Base-by-base conservation (phyloP, 2,888 invertebrate species). In the Lepidocyrtinus sp. region DNA sequence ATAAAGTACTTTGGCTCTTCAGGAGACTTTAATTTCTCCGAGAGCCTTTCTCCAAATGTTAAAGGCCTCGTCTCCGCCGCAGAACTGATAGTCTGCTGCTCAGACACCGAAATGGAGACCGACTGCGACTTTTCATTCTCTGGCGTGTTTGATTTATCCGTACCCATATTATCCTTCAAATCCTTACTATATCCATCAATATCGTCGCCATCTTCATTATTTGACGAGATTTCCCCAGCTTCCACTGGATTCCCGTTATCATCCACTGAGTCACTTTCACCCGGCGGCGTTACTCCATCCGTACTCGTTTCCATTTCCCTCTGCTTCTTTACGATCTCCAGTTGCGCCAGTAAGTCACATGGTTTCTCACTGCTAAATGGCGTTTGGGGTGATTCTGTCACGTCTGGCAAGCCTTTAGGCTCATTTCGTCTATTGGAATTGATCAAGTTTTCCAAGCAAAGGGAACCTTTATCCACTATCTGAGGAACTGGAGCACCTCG, bases 1-100 rank as follows among this genome's bases (percentile, higher is more conserved):
- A 86, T 86, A 64, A 86, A 86, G 83, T 84, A 86, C 70, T 83
- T 85, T 0, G 84, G 84, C 65, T 81, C 79, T n/a, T 82, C 76
- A 1, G 77, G 77, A 24, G 77, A 77, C 36, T 77, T 77, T 26
- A n/a, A n/a, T n/a, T n/a, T n/a, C n/a, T n/a, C n/a, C n/a, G n/a
- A n/a, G n/a, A n/a, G n/a, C n/a, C n/a, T n/a, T n/a, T n/a, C n/a
- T n/a, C n/a, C n/a, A n/a, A n/a, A n/a, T n/a, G n/a, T n/a, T n/a
- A n/a, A n/a, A n/a, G n/a, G n/a, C n/a, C n/a, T n/a, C n/a, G n/a
- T n/a, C n/a, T n/a, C n/a, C n/a, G n/a, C n/a, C n/a, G n/a, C n/a
- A n/a, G n/a, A n/a, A n/a, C n/a, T n/a, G n/a, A n/a, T n/a, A n/a
- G n/a, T n/a, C n/a, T n/a, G n/a, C n/a, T n/a, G n/a, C n/a, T n/a